Base-by-base conservation (phyloP, 2,797 vertebrate genomes). In the Numenius phaeopus region DNA sequence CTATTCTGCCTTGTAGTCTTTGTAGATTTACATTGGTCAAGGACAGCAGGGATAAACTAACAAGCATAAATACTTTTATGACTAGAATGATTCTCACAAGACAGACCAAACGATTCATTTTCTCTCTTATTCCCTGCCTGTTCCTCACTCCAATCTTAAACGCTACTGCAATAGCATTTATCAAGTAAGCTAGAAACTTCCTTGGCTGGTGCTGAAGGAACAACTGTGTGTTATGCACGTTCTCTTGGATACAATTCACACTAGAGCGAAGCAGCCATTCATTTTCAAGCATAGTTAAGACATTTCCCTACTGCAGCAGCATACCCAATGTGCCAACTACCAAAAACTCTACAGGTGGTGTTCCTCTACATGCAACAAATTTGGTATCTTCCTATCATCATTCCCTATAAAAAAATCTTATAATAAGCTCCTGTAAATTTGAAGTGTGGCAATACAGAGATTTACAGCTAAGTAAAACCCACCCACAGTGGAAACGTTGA, bases 291-390 rank as follows among this genome's bases (percentile, higher is more conserved):
- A 26, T 2, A 32, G 14, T 34, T 58, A 57, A 57, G 34, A 29
- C 30, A 34, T 13, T 82, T 84, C 14, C 7, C 7, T 87, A 5
- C 19, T 24, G 5, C 49, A 59, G 7, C 23, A 77, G 32, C 17
- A 2, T 39, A 82, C 10, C 1, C 46, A 83, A 26, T 0, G 1
- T 7, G 1, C 20, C 37, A 64, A 7, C 12, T 39, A 66, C 14
- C 19, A 40, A 70, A 75, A 85, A 2, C 1, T 71, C 9, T 40
- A n/a, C 20, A 10, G 20, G 13, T 42, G 3, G 1, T 55, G 4
- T 61, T 88, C n/a, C 55, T 69, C 21, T 66, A 6, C 2, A 4
- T n/a, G 16, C 15, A 59, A 55, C 15, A 67, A 65, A 44, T 72
- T 67, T 0, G 1, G 3, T 75, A 23, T 37, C 40, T 84, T 72